These are phyloP conservation scores for Reticulitermes speratus DNA, from an alignment of 1,140 invertebrate species.

Conservation along the genomic window DNA sequence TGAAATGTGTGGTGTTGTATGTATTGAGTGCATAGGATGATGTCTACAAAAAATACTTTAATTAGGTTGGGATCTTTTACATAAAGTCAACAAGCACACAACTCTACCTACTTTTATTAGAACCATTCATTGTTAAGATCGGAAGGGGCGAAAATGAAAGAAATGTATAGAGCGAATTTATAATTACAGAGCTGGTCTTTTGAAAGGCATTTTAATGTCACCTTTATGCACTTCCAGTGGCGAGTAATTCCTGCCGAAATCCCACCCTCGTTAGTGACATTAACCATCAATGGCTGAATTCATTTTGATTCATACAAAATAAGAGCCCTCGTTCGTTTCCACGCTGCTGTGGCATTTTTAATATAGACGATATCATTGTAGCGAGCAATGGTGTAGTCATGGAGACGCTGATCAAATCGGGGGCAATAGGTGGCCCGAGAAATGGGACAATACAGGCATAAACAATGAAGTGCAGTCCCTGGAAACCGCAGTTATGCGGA, in stretches of 20 bases:
- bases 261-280: neutral
- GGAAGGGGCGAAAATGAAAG: neutral
- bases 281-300: neutral
- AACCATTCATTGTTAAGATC: neutral
- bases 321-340: too few species aligned
- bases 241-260: neutral
- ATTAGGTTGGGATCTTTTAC: neutral
- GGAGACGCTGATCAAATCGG: neutral
- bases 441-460: neutral
- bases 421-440: conserved; percentile 2
- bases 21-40: too few species aligned
- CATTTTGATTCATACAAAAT: neutral
- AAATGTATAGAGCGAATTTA: neutral
- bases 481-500: conserved; percentile 6
- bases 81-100: neutral
- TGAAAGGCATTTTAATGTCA: too few species aligned
- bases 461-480: neutral
- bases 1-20: too few species aligned
- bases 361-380: neutral
- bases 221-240: neutral
- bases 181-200: neutral
- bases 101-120: neutral
- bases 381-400: neutral
- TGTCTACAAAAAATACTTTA: too few species aligned
- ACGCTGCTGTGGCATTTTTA: neutral